These are phyloP conservation scores for Phodopus roborovskii DNA, from an alignment of 2,113 vertebrate genomes.

Conservation along the genomic window DNA sequence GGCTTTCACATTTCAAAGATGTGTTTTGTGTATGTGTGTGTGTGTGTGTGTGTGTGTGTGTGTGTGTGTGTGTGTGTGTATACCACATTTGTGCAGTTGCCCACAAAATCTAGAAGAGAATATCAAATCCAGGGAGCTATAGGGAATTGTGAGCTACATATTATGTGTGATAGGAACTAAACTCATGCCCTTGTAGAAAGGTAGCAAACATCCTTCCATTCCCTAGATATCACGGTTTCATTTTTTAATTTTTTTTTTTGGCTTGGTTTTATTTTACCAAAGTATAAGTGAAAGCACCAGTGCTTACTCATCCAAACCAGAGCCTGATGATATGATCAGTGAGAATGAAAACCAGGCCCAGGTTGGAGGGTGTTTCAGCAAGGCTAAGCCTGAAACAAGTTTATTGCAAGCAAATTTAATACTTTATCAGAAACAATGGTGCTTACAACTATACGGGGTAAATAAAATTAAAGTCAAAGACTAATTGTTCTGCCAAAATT, in stretches of 20 bases:
- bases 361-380: neutral
- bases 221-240: neutral
- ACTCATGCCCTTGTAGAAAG: too few species aligned
- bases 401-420: neutral
- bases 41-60: neutral
- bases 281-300: neutral
- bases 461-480: neutral
- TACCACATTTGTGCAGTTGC: neutral
- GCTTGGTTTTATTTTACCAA: neutral
- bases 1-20: neutral
- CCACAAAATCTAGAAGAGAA: neutral
- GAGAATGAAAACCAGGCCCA: neutral
- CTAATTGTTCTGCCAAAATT: neutral
- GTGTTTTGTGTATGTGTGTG: neutral
- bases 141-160: neutral
- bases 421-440: neutral
- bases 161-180: neutral
- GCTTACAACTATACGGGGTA: neutral
- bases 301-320: neutral
- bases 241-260: neutral
- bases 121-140: neutral
- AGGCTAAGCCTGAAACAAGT: neutral
- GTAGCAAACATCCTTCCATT: neutral
- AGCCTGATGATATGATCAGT: neutral
- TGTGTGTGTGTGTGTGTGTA: neutral